Base-by-base conservation (phyloP, 1,140 invertebrate genomes). In the Pseudomyrmex concolor region DNA sequence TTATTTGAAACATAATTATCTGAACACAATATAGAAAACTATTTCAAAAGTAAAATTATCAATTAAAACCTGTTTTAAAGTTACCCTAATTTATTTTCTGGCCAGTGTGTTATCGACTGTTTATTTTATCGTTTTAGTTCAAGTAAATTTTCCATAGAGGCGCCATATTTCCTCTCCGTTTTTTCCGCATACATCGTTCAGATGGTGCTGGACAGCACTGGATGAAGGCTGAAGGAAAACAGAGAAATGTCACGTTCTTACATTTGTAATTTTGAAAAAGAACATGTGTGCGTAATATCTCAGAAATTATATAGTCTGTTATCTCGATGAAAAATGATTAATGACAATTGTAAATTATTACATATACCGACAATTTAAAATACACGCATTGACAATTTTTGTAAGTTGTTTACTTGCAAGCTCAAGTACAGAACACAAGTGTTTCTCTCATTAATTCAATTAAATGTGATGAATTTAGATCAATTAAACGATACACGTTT, bases 41-140 rank as follows among this genome's bases (percentile, higher is more conserved):
- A 34, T 34, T 34, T 34, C 34, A 34, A 34, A 34, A 7, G 34
- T 34, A 34, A 34, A 34, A 34, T 4, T 34, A 34, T 34, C 12
- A 13, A 50, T 9, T 10, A 50, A 50, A 51, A 51, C 2, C 50
- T 51, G 50, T 51, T 34, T 34, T 7, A 34, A 34, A 34, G 34
- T 34, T 34, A 34, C 34, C 4, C 0, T 34, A 34, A 34, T 34
- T 34, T 34, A 34, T 34, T 34, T 34, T 7, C 34, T 34, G 5
- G 1, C 25, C 19, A 48, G 55, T 17, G 5, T 51, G 5, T 74
- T 74, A 74, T 74, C 25, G 17, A 77, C 17, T 25, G 50, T 17
- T 15, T 13, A 25, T n/a, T 43, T 48, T 9, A 62, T 68, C 17
- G 34, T 59, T 78, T 59, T 78, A 78, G 34, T 78, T 70, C 9